Base-by-base conservation (phyloP, 2,888 invertebrate genomes). In the Andrena marginata region DNA sequence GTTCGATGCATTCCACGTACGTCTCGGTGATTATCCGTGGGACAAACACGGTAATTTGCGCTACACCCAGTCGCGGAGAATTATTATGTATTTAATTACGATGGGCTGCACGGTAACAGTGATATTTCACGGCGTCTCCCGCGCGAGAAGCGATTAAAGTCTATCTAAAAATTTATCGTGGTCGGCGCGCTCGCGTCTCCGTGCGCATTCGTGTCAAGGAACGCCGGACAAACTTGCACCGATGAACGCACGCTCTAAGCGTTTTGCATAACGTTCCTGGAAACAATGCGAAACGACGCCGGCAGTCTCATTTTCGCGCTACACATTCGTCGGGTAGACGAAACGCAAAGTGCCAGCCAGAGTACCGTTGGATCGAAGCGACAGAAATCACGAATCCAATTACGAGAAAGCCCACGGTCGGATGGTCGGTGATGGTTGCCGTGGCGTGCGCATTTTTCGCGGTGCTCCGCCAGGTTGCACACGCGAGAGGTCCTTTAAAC, bases 181-280 rank as follows among this genome's bases (percentile, higher is more conserved):
- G 71, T 49, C 54, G 51, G 59, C 54, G 60, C 67, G 29, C 65
- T 60, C 60, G 56, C 72, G 64, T 79, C 74, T 77, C 76, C 64
- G 56, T 68, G 69, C 64, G 82, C 79, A 85, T 86, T 77, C 82
- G 82, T 85, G 85, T 85, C 85, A 85, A 85, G 85, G 85, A 85
- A 86, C 84, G 78, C 51, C 70, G 65, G 65, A 68, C 79, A 71
- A 85, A 82, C 85, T 79, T 71, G 82, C 86, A 60, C 63, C 68
- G 64, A 77, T 42, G 64, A 70, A 48, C 77, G 35, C 68, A 31
- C 72, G 56, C 49, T 20, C 31, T 29, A 54, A 31, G 33, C 67
- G 59, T 33, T 80, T 77, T 71, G 80, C 80, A 77, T 80, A 79
- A 77, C 54, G 69, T 49, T 71, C 60, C 64, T 48, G 51, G 64